Evolutionary conservation across 2,888 invertebrate species (phyloP), one percentile per base, ranked within the genome.

Genomic region (Zonitis immaculata): DNA sequence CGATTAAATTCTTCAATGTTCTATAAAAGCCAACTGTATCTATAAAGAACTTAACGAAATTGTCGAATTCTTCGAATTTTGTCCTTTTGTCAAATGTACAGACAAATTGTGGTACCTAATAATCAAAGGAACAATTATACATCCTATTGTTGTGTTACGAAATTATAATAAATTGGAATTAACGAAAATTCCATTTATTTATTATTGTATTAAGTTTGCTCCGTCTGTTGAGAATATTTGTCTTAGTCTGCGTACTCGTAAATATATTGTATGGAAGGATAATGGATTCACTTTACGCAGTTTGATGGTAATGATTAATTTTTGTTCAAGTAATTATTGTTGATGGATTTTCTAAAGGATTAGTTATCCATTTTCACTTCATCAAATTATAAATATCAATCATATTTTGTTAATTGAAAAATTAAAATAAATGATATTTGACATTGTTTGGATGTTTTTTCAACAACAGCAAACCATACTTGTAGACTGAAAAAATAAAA

Each of bases 251-350:
- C 51, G 47, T 35, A 46, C 43, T 47, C 48, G 51, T n/a, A n/a
- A 47, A 63, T 60, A 62, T 60, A 64, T 64, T 65, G 64, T 61
- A 61, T 62, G 60, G n/a, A n/a, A 20, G 20, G 66, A 67, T 67
- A 67, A 67, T 66, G 63, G 63, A 66, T 67, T 62, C 64, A 56
- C 63, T 61, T 63, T 62, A 60, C 62, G 1, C 49, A 56, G 45
- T 57, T 58, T 62, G 58, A 64, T 61, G 61, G 62, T 51, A n/a
- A 65, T 66, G 66, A 68, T 68, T 68, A 68, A 68, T 67, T 66
- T 66, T 68, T 66, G 58, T 57, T 62, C 55, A 52, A 57, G 60
- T 65, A 61, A 63, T 61, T 61, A 57, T 54, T 54, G 46, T 49
- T 63, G 65, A 65, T 63, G 62, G 61, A 62, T 61, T 47, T 56